phyloP scores from a whole-genome alignment of 1,140 invertebrate species.

The Protaetia brevitarsis region DNA sequence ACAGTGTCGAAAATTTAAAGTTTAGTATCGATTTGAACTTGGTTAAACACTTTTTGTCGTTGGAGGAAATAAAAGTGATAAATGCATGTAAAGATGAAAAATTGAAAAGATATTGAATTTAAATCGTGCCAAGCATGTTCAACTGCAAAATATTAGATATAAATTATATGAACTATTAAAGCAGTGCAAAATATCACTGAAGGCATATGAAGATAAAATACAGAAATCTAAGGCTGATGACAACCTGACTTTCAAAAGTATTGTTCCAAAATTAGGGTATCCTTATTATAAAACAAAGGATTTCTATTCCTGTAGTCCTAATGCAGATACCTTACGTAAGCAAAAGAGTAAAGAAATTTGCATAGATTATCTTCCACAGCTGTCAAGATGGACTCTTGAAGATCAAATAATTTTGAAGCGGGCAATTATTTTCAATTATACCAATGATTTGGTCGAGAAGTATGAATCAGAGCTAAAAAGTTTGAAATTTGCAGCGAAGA shows the following conservation, averaged over 20 bases:
- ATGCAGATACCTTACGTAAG: conserved; percentile 38
- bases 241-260: neutral
- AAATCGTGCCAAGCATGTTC: conserved; percentile 4
- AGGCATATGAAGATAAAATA: conserved; percentile 20
- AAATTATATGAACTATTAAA: conserved; percentile 11
- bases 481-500: conserved; percentile 19
- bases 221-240: neutral
- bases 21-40: neutral
- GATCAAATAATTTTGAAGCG: conserved; percentile 13
- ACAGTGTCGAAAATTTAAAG: conserved; percentile 3
- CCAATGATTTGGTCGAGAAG: neutral
- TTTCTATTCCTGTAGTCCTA: conserved; percentile 38
- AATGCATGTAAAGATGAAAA: neutral
- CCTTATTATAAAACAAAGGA: conserved; percentile 45
- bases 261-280: conserved; percentile 35
- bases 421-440: conserved; percentile 1
- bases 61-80: conserved; percentile 15
- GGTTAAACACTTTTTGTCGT: neutral
- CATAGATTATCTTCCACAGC: conserved; percentile 31
- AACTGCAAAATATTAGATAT: neutral
- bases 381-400: conserved; percentile 31
- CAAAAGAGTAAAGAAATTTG: conserved; percentile 34
- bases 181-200: neutral
- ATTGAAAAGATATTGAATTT: conserved; percentile 21
- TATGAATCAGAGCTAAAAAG: neutral